Evolutionary conservation across 2,888 invertebrate species (phyloP).

Genomic region (Melinaea marsaeus): DNA sequence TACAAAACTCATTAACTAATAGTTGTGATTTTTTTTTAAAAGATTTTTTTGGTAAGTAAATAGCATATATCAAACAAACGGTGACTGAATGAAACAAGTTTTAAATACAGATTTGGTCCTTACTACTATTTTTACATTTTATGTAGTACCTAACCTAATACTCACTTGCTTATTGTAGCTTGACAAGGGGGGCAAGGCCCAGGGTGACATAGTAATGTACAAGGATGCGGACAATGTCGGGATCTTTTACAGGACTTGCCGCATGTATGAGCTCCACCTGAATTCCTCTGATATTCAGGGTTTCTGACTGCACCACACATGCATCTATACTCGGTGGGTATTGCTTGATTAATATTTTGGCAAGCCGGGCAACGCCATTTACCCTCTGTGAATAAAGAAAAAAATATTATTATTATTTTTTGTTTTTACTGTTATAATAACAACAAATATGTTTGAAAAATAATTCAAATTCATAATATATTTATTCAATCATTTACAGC

Average conservation of each 20-base stretch:
- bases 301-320: slow-evolving; percentile 90
- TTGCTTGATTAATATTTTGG: slow-evolving; percentile 85
- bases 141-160: slow-evolving; percentile 14
- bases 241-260: slow-evolving; percentile 88
- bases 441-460: too few species aligned
- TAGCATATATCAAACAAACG: too few species aligned
- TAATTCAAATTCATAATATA: too few species aligned
- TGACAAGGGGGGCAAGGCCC: slow-evolving; percentile 96
- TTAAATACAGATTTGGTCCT: not conserved
- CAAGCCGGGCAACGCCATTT: slow-evolving; percentile 99
- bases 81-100: too few species aligned
- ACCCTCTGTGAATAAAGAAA: slow-evolving; percentile 65
- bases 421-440: not conserved
- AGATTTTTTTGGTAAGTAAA: too few species aligned
- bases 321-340: slow-evolving; percentile 91
- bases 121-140: not conserved
- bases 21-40: too few species aligned
- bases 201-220: slow-evolving; percentile 92
- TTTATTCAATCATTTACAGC: too few species aligned
- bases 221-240: slow-evolving; percentile 80
- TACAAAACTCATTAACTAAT: too few species aligned
- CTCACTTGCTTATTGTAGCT: slow-evolving; percentile 81
- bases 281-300: slow-evolving; percentile 84
- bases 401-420: not conserved
- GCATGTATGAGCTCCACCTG: slow-evolving; percentile 91